Base-by-base conservation (phyloP, 2,113 vertebrate genomes). In the Telmatochromis sp. region DNA sequence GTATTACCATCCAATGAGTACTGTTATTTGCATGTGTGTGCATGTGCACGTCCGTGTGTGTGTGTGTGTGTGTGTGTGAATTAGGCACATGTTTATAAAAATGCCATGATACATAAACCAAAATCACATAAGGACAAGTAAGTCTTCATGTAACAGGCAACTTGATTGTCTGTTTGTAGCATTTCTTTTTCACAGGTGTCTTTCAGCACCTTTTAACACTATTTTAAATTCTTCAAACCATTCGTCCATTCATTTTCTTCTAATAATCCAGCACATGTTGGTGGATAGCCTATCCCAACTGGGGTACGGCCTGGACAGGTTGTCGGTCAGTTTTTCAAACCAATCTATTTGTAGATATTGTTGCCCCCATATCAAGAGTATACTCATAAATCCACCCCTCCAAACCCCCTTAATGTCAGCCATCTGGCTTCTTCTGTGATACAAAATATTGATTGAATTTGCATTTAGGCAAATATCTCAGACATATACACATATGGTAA, bases 1-100 rank as follows among this genome's bases (percentile, higher is more conserved):
- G 50, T 78, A 35, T 57, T 42, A 73, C 80, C 53, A 73, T 80
- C 75, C 73, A 84, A 91, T 57, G 58, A 82, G 73, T 86, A 75
- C 4, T 31, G 23, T 75, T 75, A 28, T 26, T 55, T 28, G 42
- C 28, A 42, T 17, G 33, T 68, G 58, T 35, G 58, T 63, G 0
- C 31, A n/a, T 63, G 58, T 35, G 31, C 6, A 0, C 1, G 1
- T 60, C 15, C 28, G 0, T 14, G 9, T 73, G 35, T 3, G 21
- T 23, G 33, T 42, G 35, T 6, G 33, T 42, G 35, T 6, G 40
- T 23, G 31, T 26, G 35, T 42, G 40, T 26, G 26, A 26, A 26
- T 26, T 26, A 26, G 26, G 26, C 26, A 26, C 26, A 26, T 26
- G 26, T 26, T 26, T 26, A 26, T 26, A 26, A 26, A 26, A 26